Percentiles rank a stretch among this genome's conserved stretches.
Conservation (phyloP, 2,113 vertebrate genomes). For the Sinocyclocheilus anshuiensis region DNA sequence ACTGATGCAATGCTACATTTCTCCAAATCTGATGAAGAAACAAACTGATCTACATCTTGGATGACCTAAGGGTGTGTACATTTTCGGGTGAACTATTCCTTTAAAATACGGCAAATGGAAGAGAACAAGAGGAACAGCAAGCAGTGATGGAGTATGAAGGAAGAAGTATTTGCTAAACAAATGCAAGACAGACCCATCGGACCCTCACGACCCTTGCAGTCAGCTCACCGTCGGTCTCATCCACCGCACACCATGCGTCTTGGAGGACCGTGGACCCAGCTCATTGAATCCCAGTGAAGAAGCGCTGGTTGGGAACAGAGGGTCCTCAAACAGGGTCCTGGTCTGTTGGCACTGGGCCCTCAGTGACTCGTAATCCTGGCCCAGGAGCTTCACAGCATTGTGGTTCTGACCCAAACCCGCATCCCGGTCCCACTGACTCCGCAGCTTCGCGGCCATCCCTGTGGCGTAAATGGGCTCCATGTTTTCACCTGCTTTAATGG, state of each 20-base stretch:
- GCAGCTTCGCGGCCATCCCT: slow-evolving; percentile 83
- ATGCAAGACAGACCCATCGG: background rate
- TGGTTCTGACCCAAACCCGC: slow-evolving; percentile 85
- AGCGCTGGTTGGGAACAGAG: slow-evolving; percentile 69
- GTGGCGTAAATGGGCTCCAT: slow-evolving; percentile 78
- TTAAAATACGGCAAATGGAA: background rate
- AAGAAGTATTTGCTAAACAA: background rate
- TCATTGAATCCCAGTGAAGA: slow-evolving; percentile 87
- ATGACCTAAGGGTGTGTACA: too few relatives aligned
- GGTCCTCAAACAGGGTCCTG: slow-evolving; percentile 79
- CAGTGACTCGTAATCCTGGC: slow-evolving; percentile 82
- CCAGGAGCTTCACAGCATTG: slow-evolving; percentile 83
- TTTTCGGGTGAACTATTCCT: too few relatives aligned
- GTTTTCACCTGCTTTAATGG: background rate
- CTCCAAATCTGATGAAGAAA: too few relatives aligned
- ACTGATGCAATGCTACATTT: too few relatives aligned
- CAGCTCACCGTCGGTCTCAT: slow-evolving; percentile 86
- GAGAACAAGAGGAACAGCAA: background rate
- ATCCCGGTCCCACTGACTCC: slow-evolving; percentile 81
- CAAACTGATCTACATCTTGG: too few relatives aligned
- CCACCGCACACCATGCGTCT: slow-evolving; percentile 84
- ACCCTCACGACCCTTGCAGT: background rate
- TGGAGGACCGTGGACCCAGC: slow-evolving; percentile 82
- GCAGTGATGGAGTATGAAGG: background rate
- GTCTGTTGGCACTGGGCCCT: slow-evolving; percentile 66